phyloP scores from a whole-genome alignment of 1,140 invertebrate species.

The Samia ricini region DNA sequence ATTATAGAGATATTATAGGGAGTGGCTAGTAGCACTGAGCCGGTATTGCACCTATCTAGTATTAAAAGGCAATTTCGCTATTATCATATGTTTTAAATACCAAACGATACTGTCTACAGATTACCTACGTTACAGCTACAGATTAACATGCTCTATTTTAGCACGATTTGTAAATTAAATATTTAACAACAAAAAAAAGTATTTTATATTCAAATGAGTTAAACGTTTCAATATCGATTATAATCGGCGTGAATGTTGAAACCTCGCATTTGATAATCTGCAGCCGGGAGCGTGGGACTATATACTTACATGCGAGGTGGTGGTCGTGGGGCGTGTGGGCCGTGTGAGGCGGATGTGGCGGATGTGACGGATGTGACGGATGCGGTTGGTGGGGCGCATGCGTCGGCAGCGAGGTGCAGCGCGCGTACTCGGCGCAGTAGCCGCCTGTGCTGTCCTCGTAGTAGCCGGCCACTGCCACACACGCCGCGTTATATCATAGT shows the following conservation, averaged over 20 bases:
- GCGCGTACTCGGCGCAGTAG: constrained; percentile 76
- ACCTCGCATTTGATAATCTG: neutral
- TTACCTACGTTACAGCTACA: neutral
- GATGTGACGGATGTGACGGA: constrained; percentile 65
- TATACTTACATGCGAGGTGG: constrained; percentile 40
- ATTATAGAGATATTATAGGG: neutral
- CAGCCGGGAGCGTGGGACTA: neutral
- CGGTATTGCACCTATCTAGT: neutral
- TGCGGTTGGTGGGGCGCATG: constrained; percentile 68
- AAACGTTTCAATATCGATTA: neutral
- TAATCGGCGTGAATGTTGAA: neutral
- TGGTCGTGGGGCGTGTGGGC: constrained; percentile 44
- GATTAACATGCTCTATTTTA: neutral
- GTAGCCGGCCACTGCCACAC: constrained; percentile 76
- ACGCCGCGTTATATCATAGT: constrained; percentile 50
- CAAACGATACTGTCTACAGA: neutral
- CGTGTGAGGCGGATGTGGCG: constrained; percentile 55
- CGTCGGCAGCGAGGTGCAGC: constrained; percentile 71
- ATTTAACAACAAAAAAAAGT: neutral
- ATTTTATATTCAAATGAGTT: neutral
- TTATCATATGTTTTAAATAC: neutral
- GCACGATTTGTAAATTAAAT: neutral
- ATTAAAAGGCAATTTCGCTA: neutral
- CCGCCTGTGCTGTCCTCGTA: constrained; percentile 65
- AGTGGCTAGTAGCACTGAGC: neutral